Base-by-base conservation (phyloP, 2,888 invertebrate genomes). In the Trichogramma dendrolimi region DNA sequence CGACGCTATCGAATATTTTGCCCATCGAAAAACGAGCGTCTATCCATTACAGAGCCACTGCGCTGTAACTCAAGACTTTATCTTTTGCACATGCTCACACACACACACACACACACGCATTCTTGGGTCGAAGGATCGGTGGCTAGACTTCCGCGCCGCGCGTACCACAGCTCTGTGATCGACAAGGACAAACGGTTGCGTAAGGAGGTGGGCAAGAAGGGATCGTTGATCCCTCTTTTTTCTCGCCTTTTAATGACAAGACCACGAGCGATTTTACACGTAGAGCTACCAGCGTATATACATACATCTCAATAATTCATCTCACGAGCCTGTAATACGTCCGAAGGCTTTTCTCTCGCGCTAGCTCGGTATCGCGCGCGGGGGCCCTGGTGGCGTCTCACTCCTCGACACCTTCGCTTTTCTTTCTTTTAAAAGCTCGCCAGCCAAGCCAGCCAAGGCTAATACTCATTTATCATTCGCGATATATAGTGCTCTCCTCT, bases 181-280 rank as follows among this genome's bases (percentile, higher is more conserved):
- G 59, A 59, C 62, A 59, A 47, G 55, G 59, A 62, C 59, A 55
- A 62, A 62, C 58, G 58, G 52, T 52, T 8, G 47, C 46, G 27
- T 4, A 40, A 10, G 6, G 40, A 14, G 40, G 41, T 41, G 14
- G 38, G 46, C 5, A 38, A 5, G 27, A 5, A 27, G 43, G 38
- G 42, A 41, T 11, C 27, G 43, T 11, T 14, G 52, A 51, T 11
- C 50, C 14, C n/a, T 14, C 8, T 7, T 27, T 27, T 27, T 27
- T 27, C 27, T 27, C 27, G 27, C 27, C 27, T 27, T 27, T 27
- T 27, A 27, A 27, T 27, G 27, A 27, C 27, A 27, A 27, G 27
- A 27, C 1, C 27, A 27, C 27, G 27, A 27, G 27, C 27, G 27
- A 62, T 62, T 62, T 59, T 52, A 42, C 42, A 40, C 48, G 8